Percentiles rank a stretch among this genome's conserved stretches.
Evolutionary conservation across 2,113 vertebrate genomes (phyloP).

Genomic region (Thunnus thynnus): DNA sequence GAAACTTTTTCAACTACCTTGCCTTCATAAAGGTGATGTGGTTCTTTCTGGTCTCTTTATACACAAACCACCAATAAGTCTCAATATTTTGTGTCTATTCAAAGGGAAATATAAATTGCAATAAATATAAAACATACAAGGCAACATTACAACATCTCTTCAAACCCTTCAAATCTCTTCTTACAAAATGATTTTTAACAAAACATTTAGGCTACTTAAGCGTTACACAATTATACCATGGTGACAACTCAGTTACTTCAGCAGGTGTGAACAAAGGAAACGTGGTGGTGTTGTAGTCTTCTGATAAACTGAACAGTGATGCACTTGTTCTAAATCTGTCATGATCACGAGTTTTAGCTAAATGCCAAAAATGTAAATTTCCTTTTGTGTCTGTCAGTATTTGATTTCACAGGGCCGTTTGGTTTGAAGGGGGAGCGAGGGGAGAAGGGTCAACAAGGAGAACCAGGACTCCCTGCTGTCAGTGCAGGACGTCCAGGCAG

Average conservation of each 20-base stretch:
- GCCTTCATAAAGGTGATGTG: too few relatives aligned
- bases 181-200: background rate
- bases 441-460: conserved; percentile 76
- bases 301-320: background rate
- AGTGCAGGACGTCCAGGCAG: conserved; percentile 66
- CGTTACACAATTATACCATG: background rate
- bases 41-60: too few relatives aligned
- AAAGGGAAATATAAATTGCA: too few relatives aligned
- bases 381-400: conserved; percentile 48
- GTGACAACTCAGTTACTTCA: background rate
- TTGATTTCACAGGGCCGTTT: conserved; percentile 52
- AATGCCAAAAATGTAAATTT: background rate
- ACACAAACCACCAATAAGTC: too few relatives aligned
- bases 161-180: too few relatives aligned
- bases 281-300: background rate
- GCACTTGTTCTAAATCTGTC: background rate
- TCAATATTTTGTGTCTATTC: too few relatives aligned
- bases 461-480: conserved; percentile 73
- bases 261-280: background rate
- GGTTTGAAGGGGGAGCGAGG: conserved; percentile 78
- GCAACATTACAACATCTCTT: too few relatives aligned
- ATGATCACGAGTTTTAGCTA: background rate
- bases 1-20: too few relatives aligned
- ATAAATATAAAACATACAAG: too few relatives aligned
- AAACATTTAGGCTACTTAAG: background rate